Conservation (phyloP, 2,113 vertebrate species). For the Gila orcuttii region DNA sequence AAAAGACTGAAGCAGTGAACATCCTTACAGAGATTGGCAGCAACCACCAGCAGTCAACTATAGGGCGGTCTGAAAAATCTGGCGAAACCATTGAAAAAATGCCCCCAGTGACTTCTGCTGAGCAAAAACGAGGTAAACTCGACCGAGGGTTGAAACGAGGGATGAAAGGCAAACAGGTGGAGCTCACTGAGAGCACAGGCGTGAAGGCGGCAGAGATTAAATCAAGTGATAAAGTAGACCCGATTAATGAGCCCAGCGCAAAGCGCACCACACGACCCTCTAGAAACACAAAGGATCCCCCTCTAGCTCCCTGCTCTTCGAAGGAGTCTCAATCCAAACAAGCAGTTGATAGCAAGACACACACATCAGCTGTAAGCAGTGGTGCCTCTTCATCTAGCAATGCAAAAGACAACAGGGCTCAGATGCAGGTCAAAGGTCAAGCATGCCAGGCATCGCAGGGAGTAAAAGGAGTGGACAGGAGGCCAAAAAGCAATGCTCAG, state of each 20-base stretch:
- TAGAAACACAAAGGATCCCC: conserved; percentile 57
- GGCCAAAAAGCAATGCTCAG: conserved; percentile 59
- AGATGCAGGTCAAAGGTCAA: conserved; percentile 45
- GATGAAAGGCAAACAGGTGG: conserved; percentile 69
- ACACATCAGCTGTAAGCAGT: conserved; percentile 48
- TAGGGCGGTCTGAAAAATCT: conserved; percentile 48
- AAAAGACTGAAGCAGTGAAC: conserved; percentile 75
- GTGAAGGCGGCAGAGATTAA: conserved; percentile 46
- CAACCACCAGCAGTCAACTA: conserved; percentile 68
- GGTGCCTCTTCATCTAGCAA: conserved; percentile 29
- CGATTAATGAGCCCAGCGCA: conserved; percentile 68
- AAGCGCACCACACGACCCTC: conserved; percentile 62
- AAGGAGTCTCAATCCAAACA: conserved; percentile 41
- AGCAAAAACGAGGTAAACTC: conserved; percentile 76
- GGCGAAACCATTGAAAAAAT: conserved; percentile 56
- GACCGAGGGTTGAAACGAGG: conserved; percentile 83
- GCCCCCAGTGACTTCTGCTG: conserved; percentile 60
- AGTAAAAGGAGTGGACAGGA: conserved; percentile 38
- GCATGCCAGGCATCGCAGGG: conserved; percentile 1
- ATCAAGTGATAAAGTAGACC: conserved; percentile 59
- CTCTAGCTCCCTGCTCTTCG: conserved; percentile 13
- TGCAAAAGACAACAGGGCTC: conserved; percentile 55
- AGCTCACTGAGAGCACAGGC: conserved; percentile 60
- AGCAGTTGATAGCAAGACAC: conserved; percentile 48
- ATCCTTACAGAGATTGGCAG: conserved; percentile 77